Base-by-base conservation (phyloP, 2,888 invertebrate species). In the Tiphia femorata region DNA sequence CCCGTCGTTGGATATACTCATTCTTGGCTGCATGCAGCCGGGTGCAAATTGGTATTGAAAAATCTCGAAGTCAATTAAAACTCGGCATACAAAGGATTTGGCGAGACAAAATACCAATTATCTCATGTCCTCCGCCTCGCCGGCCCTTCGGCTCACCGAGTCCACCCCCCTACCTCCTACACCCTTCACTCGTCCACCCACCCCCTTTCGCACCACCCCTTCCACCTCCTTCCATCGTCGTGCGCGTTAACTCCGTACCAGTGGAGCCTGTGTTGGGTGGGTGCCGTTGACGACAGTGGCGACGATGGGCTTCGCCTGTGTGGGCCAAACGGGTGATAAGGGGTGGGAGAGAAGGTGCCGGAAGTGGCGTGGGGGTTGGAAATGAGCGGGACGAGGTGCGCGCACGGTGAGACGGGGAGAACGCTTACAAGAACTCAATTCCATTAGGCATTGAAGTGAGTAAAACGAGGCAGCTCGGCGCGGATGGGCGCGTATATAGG, bases 31-130 rank as follows among this genome's bases (percentile, higher is more conserved):
- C 48, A 63, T 63, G 68, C 68, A 66, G 60, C 51, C 60, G 56
- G 69, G 69, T 70, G 72, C 72, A 73, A 73, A 73, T 73, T 72
- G 66, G 73, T 71, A 73, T 69, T 72, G 73, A 72, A 73, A 74
- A 75, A 72, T 74, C 68, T 72, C 70, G 65, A 73, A 76, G 77
- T 77, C 77, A 77, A 77, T 77, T 77, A 77, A 75, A 77, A 75
- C 70, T 72, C 72, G 40, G 55, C 58, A 56, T 65, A 77, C 72
- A 77, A 77, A 76, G 68, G 76, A 75, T 75, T 75, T 59, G 72
- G 75, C 70, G 76, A 77, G 76, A 77, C 77, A 77, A 77, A 77
- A 77, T 77, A 75, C 77, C 77, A 77, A 77, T 76, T 77, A 77
- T 77, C 76, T 75, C 76, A 58, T 71, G 69, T 72, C 68, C 62